Percentiles rank a stretch among this genome's conserved stretches.
Evolutionary conservation across 2,888 invertebrate genomes (phyloP).

Genomic region (Agrotis segetum): DNA sequence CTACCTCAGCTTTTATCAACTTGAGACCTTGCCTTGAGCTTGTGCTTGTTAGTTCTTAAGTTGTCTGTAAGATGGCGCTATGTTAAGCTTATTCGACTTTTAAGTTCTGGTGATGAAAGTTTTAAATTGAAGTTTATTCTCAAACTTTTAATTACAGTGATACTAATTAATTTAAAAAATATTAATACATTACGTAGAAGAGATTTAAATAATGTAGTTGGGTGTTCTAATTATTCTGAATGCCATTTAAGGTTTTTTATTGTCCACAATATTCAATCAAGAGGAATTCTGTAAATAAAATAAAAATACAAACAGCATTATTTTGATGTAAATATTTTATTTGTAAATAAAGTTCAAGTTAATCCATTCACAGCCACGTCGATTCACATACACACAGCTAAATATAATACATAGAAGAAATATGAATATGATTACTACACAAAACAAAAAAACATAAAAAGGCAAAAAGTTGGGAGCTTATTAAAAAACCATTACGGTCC

Average conservation of each 20-base stretch:
- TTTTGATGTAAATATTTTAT: not conserved
- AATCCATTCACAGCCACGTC: slow-evolving; percentile 26
- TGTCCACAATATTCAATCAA: not conserved
- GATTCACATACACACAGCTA: slow-evolving; percentile 24
- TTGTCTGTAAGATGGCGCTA: slow-evolving; percentile 50
- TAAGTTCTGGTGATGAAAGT: not conserved
- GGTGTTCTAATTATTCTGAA: not conserved
- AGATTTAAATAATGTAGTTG: too few species aligned
- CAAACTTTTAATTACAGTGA: too few species aligned
- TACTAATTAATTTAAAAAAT: too few species aligned
- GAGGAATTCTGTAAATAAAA: not conserved
- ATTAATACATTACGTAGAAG: too few species aligned
- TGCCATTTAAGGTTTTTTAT: not conserved
- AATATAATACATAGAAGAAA: slow-evolving; percentile 44
- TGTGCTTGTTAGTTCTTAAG: slow-evolving; percentile 42
- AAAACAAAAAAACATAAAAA: slow-evolving; percentile 58
- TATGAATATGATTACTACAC: slow-evolving; percentile 70
- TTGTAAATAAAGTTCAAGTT: not conserved
- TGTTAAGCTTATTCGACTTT: slow-evolving; percentile 10
- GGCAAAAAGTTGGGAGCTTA: slow-evolving; percentile 81
- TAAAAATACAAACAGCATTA: not conserved
- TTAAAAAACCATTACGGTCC: slow-evolving; percentile 88
- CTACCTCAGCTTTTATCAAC: not conserved
- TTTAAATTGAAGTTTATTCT: not conserved
- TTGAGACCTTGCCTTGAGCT: not conserved